Conservation (phyloP, 1,140 invertebrate species). For the Tetraneura akinire region DNA sequence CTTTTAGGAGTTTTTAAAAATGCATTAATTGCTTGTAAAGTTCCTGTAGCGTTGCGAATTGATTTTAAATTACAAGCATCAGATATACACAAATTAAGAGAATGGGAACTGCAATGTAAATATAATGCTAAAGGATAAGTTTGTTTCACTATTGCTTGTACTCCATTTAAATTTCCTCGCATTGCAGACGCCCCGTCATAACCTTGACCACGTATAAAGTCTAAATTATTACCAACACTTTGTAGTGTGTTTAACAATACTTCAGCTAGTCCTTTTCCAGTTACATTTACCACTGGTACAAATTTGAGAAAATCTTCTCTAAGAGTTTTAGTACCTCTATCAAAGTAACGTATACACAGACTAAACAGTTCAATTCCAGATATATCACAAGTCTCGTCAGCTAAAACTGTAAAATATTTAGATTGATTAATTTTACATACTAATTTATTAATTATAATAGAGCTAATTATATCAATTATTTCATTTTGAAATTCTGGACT, state of each 20-base stretch:
- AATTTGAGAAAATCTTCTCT: constrained; percentile 55
- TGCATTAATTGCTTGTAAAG: not conserved
- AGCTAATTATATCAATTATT: constrained; percentile 51
- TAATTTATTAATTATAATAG: constrained; percentile 48
- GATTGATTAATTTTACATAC: constrained; percentile 51
- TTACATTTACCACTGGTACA: constrained; percentile 54
- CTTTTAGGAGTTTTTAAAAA: constrained; percentile 39
- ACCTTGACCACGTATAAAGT: constrained; percentile 39
- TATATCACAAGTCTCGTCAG: constrained; percentile 53
- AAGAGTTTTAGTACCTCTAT: constrained; percentile 22
- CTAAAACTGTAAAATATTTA: constrained; percentile 50
- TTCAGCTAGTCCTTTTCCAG: constrained; percentile 52
- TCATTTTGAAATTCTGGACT: constrained; percentile 53
- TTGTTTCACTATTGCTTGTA: constrained; percentile 31
- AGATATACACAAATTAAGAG: constrained; percentile 31
- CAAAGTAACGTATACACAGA: constrained; percentile 53
- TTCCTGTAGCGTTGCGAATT: constrained; percentile 38
- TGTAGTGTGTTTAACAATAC: constrained; percentile 51
- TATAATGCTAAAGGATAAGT: constrained; percentile 14
- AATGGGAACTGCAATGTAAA: constrained; percentile 30
- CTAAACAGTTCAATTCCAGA: constrained; percentile 52
- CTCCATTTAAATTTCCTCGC: constrained; percentile 54
- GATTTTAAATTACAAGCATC: constrained; percentile 14
- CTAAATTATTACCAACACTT: constrained; percentile 46
- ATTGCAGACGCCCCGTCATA: not conserved